Base-by-base conservation (phyloP, 2,113 vertebrate species). In the Egretta garzetta region DNA sequence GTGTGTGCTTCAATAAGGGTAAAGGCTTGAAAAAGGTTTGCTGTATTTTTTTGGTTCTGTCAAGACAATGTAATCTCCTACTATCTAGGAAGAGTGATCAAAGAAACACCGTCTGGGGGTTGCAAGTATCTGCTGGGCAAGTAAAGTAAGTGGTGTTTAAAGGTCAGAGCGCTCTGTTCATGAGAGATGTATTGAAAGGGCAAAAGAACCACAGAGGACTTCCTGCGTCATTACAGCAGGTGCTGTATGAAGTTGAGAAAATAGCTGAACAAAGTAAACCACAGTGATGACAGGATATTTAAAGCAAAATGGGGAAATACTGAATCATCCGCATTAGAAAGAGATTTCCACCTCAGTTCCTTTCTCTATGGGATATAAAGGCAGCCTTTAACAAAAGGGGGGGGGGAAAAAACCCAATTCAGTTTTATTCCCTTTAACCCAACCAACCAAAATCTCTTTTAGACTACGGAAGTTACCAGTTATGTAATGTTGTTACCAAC, bases 261-360 rank as follows among this genome's bases (percentile, higher is more conserved):
- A 71, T 5, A 74, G 80, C 68, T 89, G 83, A 91, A 86, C 72
- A 86, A 95, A 92, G 85, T 50, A 83, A 92, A 94, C 79, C 86
- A n/a, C 80, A 56, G 39, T 2, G 41, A 58, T 80, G 85, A 24
- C 41, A 67, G 43, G 90, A 20, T 86, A 56, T 81, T 95, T 90
- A 88, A 93, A 92, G 86, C 43, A 83, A 93, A 93, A 68, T 60
- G 43, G 23, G 59, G 56, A 81, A 95, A 89, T 80, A 49, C n/a
- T 95, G 92, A 95, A 33, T 91, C 95, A 95, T 79, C 53, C 21
- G 13, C 6, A 1, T 88, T 88, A 56, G n/a, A 43, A 80, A 77
- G 56, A 77, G 79, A 77, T 94, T 95, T 93, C 75, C 90, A 55
- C 67, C 80, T 86, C 55, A 7, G 17, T 80, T 88, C 66, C 62